A percentile compares a stretch with the other conserved stretches of the same genome.
Evolutionary conservation across 1,140 invertebrate species (phyloP).

Genomic region (Hycleus phaleratus): DNA sequence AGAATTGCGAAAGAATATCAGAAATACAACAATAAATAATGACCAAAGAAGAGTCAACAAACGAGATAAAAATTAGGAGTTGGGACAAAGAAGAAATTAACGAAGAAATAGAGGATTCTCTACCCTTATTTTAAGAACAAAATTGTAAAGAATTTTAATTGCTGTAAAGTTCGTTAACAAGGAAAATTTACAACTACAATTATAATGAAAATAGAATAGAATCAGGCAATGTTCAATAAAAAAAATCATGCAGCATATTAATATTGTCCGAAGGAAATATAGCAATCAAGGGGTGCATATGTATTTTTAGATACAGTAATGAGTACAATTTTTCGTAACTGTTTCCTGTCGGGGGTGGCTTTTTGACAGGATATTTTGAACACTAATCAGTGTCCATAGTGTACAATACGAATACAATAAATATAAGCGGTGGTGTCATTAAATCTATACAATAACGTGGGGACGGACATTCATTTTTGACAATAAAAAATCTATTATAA

Average conservation of each 20-base stretch:
- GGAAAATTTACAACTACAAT: not conserved
- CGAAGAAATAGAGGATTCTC: no score
- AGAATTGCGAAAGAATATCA: no score
- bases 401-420: slow-evolving; percentile 1
- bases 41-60: no score
- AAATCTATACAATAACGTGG: slow-evolving; percentile 2
- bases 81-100: no score
- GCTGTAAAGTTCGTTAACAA: no score
- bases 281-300: slow-evolving; percentile 38
- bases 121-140: no score
- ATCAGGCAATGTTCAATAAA: not conserved
- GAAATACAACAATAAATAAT: no score
- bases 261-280: slow-evolving; percentile 35
- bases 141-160: no score
- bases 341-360: slow-evolving; percentile 29
- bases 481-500: no score
- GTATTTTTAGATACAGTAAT: slow-evolving; percentile 35
- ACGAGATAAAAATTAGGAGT: no score
- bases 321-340: slow-evolving; percentile 33
- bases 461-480: no score
- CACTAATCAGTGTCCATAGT: slow-evolving; percentile 35
- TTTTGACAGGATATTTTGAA: slow-evolving; percentile 36
- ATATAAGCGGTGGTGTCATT: slow-evolving; percentile 8
- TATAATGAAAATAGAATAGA: not conserved
- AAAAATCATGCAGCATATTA: slow-evolving; percentile 34